Base-by-base conservation (phyloP, 2,113 vertebrate genomes). In the Crypturellus undulatus region DNA sequence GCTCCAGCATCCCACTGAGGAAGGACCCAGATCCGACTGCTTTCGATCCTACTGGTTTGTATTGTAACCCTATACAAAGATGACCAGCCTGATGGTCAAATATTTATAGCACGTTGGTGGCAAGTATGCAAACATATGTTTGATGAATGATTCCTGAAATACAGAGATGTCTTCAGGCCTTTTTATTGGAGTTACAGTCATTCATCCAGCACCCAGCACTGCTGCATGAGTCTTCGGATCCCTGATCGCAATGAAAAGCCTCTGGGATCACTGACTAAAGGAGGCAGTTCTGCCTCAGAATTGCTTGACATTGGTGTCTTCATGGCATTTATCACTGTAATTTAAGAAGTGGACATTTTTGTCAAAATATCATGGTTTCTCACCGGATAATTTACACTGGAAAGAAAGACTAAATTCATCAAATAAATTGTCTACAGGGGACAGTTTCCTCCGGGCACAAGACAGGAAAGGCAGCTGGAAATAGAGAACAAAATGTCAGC, bases 171-270 rank as follows among this genome's bases (percentile, higher is more conserved):
- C 80, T 32, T 54, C 62, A 26, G 62, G 5, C 11, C 17, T 73
- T 86, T 73, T 38, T 18, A 10, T 3, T 4, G 43, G 67, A 72
- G 5, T 34, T 38, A 17, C 32, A 30, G 20, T 49, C 75, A 30
- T 2, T 14, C 4, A 0, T 21, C 58, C 21, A 28, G 79, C 40
- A 28, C 32, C 14, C 10, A 32, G 36, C 17, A 28, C 9, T 24
- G 47, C 19, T 12, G n/a, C 42, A 2, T 1, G 63, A n/a, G 45
- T 42, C 73, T 45, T 22, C 0, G 0, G 30, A 49, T 2, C 0
- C 4, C 63, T 6, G 24, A 32, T 45, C n/a, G 3, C 54, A 20
- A 11, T 1, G 0, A 25, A 5, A 47, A 58, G 28, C 34, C 60
- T 70, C 25, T 32, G 38, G 69, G 51, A 24, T 62, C 77, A 64